Conservation (phyloP, 2,888 invertebrate species). For the Heliconius ismenius region DNA sequence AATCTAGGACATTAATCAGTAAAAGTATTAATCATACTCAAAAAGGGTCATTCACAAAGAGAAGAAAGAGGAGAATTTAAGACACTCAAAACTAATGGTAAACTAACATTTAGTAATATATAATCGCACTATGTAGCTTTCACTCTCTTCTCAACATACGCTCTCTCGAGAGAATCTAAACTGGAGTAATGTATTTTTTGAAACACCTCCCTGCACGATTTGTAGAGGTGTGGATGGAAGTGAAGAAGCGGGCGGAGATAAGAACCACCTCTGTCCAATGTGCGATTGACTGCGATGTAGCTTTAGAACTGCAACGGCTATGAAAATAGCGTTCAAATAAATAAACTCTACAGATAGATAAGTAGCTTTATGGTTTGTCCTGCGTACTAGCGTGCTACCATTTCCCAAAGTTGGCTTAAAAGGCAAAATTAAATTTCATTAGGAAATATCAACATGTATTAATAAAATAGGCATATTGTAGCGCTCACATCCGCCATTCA, state of each 20-base stretch:
- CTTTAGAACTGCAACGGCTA: constrained; percentile 20
- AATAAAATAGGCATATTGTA: too few species aligned
- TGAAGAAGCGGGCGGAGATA: constrained; percentile 32
- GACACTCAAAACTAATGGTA: too few species aligned
- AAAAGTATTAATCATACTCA: too few species aligned
- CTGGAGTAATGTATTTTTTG: background rate
- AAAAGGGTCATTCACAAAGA: too few species aligned
- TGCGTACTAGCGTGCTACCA: background rate
- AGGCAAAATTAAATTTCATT: too few species aligned
- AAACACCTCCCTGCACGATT: constrained; percentile 4
- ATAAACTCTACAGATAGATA: background rate
- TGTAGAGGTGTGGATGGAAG: constrained; percentile 25
- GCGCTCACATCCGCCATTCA: too few species aligned
- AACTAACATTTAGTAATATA: too few species aligned
- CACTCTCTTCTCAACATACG: background rate
- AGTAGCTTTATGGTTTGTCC: background rate
- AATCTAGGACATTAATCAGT: too few species aligned
- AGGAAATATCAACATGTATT: too few species aligned
- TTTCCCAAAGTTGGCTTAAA: too few species aligned
- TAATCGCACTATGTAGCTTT: too few species aligned
- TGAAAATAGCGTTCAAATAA: background rate
- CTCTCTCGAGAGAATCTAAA: background rate
- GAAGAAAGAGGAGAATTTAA: too few species aligned
- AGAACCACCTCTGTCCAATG: constrained; percentile 36
- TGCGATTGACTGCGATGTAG: constrained; percentile 35